Evolutionary conservation across 1,140 invertebrate species (phyloP), one percentile per base, ranked within the genome.

Genomic region (Lepidurus couesii): DNA sequence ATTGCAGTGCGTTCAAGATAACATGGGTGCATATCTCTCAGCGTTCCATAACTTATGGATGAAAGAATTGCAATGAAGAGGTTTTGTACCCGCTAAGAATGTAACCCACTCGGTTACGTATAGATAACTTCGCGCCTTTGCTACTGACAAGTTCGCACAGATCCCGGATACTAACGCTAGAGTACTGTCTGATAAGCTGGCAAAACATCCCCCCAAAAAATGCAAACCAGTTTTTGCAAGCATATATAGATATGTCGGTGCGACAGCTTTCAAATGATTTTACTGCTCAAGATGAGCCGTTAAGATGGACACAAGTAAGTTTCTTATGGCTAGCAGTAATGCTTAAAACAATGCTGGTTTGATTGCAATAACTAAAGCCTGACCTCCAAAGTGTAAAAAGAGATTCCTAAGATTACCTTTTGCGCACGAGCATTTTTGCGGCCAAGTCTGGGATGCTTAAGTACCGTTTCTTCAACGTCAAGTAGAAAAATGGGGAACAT

Each of bases 401-500:
- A 65, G 53, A 65, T 65, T 65, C 21, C 21, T 21, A 21, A 65
- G 6, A 21, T 65, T 65, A 13, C 13, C 21, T 65, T 65, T 65
- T 65, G 6, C 53, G 16, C 16, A 65, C 53, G 21, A 65, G 53
- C 16, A 65, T 65, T 34, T 34, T 13, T 21, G 53, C 53, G 53
- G 53, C 53, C 53, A 65, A 65, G 53, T 65, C 53, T 65, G 53
- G 8, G 53, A 21, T 65, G 53, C 53, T 65, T 65, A 65, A 65
- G 53, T 16, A 65, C 53, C 53, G 21, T 65, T 65, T 65, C 53
- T 65, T 65, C 53, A 65, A 65, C 53, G 53, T 65, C 53, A 65
- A 65, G 21, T 21, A 65, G 53, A 65, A 21, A 65, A 65, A 65
- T 65, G 53, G 53, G 53, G 16, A 65, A 65, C 53, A 65, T 65